Evolutionary conservation across 2,113 vertebrate species (phyloP).

Genomic region (Daboia siamensis): DNA sequence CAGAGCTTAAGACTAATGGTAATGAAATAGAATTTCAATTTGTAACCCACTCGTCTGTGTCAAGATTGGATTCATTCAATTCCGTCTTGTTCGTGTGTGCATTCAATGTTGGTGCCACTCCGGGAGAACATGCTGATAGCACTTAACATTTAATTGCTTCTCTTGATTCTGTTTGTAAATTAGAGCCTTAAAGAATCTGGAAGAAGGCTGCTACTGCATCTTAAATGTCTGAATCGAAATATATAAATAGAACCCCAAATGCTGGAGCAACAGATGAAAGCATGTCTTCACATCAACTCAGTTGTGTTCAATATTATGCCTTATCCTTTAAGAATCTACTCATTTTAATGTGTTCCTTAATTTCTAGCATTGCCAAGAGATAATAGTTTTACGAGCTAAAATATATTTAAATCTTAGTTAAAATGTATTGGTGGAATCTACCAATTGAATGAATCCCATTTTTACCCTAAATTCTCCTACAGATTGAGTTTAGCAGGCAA

Average conservation of each 20-base stretch:
- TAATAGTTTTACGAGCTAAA: conserved; percentile 59
- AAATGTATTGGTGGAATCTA: neutral
- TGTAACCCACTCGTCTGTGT: conserved; percentile 56
- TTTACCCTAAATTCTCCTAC: neutral
- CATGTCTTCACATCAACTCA: conserved; percentile 27
- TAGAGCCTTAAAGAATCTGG: conserved; percentile 64
- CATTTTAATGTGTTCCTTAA: conserved; percentile 55
- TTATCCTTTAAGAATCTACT: conserved; percentile 47
- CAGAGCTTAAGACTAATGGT: conserved; percentile 34
- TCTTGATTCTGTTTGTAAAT: conserved; percentile 75
- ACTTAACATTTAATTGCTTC: conserved; percentile 66
- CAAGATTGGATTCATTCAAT: conserved; percentile 62
- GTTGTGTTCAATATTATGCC: conserved; percentile 30
- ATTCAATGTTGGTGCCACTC: conserved; percentile 40
- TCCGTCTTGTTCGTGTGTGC: conserved; percentile 47
- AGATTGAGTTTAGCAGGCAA: neutral
- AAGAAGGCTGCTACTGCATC: conserved; percentile 51
- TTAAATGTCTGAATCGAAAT: conserved; percentile 40
- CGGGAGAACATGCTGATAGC: conserved; percentile 64
- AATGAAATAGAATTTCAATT: conserved; percentile 51
- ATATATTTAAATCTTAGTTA: conserved; percentile 69
- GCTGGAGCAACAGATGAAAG: conserved; percentile 33
- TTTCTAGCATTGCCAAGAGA: conserved; percentile 63
- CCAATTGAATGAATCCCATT: conserved; percentile 43
- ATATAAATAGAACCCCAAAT: conserved; percentile 25